Conservation (phyloP, 2,888 invertebrate genomes). For the Andrena trimmerana region DNA sequence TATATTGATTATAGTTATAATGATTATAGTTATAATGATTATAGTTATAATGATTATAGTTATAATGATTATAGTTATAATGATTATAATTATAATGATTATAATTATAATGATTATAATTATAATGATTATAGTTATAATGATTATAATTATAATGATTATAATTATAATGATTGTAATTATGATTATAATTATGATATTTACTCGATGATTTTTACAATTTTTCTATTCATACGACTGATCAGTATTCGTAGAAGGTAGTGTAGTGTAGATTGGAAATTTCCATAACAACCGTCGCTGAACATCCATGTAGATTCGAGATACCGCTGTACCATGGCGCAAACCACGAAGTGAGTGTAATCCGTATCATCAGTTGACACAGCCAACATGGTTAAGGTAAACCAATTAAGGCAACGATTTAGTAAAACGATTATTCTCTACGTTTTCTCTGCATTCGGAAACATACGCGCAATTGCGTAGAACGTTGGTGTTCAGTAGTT, state of each 20-base stretch:
- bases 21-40: too few relatives aligned
- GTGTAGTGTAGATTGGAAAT: conserved; percentile 23
- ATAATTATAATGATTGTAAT: too few relatives aligned
- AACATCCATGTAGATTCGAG: conserved; percentile 32
- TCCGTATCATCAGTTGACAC: conserved; percentile 23
- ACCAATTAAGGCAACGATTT: conserved; percentile 40
- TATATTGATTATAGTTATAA: too few relatives aligned
- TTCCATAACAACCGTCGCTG: conserved; percentile 29
- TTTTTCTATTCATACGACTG: background rate
- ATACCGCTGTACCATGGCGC: conserved; percentile 18
- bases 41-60: too few relatives aligned
- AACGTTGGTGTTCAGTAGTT: background rate
- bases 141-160: too few relatives aligned
- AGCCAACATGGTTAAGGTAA: conserved; percentile 26
- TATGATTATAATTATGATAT: too few relatives aligned
- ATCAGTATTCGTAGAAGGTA: background rate
- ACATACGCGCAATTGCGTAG: background rate
- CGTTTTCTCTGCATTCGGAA: background rate
- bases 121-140: too few relatives aligned
- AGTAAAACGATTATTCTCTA: conserved; percentile 21
- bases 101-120: too few relatives aligned
- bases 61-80: too few relatives aligned
- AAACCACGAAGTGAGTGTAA: conserved; percentile 33
- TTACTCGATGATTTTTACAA: background rate
- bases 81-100: too few relatives aligned